Evolutionary conservation across 2,888 invertebrate genomes (phyloP), one percentile per base, ranked within the genome.

Genomic region (Himalopsyche tibetana): DNA sequence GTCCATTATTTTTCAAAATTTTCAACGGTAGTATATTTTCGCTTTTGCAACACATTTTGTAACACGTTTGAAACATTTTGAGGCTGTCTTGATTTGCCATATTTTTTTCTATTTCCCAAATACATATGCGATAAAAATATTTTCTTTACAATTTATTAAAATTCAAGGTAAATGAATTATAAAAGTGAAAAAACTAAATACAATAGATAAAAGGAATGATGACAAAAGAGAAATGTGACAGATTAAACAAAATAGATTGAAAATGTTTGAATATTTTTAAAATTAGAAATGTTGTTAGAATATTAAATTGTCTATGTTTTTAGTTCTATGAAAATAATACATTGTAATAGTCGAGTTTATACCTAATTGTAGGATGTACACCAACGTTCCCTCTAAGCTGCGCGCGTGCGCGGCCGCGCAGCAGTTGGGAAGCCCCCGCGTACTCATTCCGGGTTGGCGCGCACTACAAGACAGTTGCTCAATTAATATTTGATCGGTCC

Each of bases 1-100:
- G 93, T 28, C 93, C 94, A 85, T 93, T 93, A 79, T 91, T 91
- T n/a, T 91, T 90, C n/a, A 93, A 92, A 89, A 90, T 91, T 87
- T 90, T 92, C 63, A 93, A 86, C 4, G 93, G 92, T 51, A 92
- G 92, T 84, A 93, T 89, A 89, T 93, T 93, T 90, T 93, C 93
- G 85, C 93, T 89, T 90, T 93, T 93, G 90, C 93, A 93, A 90
- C 93, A 93, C 90, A 92, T 93, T 88, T 92, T 89, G 89, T 93
- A 93, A 88, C 93, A 93, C 90, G 93, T 93, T 81, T 93, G 92
- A 90, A 93, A 93, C 88, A 93, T 93, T 81, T 93, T 91, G 89
- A 93, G 92, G 88, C 91, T 91, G 88, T 92, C 92, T 69, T 91
- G 89, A 80, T 92, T 92, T 51, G 90, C 89, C 84, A 92, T 92